A percentile compares a stretch with the other conserved stretches of the same genome.
phyloP scores from a whole-genome alignment of 2,113 vertebrate species.

The Ifrita kowaldi region DNA sequence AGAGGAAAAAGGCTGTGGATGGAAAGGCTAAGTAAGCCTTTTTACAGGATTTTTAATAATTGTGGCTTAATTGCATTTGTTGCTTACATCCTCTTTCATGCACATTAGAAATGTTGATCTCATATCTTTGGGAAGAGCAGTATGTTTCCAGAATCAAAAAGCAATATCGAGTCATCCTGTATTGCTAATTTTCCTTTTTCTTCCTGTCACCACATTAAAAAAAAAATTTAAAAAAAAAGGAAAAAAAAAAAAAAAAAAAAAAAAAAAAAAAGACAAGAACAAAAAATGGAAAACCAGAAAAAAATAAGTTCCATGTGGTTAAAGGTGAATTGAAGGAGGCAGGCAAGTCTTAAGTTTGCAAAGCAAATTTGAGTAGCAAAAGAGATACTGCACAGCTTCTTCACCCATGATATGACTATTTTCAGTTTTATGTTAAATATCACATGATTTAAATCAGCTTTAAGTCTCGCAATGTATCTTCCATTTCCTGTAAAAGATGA shows the following conservation, averaged over 20 bases:
- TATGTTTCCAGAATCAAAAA: not conserved
- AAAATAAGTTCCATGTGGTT: accelerated
- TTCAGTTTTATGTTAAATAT: not conserved
- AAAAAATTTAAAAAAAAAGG: not conserved
- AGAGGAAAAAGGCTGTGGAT: not conserved
- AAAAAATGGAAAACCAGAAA: too few species aligned
- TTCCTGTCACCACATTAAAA: not conserved
- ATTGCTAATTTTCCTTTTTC: not conserved
- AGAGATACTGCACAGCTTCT: not conserved
- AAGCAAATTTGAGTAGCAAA: not conserved
- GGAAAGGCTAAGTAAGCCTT: not conserved
- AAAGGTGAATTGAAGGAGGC: not conserved
- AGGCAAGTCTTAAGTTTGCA: not conserved
- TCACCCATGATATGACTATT: not conserved
- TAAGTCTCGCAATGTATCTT: not conserved
- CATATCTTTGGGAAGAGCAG: not conserved
- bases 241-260: too few species aligned
- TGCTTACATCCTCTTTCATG: not conserved
- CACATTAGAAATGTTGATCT: not conserved
- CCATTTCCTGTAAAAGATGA: not conserved
- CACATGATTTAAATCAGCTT: not conserved
- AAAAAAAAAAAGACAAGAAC: too few species aligned
- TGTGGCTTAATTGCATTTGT: not conserved
- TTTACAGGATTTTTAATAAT: not conserved
- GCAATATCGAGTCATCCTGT: not conserved